Evolutionary conservation across 2,797 vertebrate species (phyloP).

Genomic region (Leucoraja ocellata): DNA sequence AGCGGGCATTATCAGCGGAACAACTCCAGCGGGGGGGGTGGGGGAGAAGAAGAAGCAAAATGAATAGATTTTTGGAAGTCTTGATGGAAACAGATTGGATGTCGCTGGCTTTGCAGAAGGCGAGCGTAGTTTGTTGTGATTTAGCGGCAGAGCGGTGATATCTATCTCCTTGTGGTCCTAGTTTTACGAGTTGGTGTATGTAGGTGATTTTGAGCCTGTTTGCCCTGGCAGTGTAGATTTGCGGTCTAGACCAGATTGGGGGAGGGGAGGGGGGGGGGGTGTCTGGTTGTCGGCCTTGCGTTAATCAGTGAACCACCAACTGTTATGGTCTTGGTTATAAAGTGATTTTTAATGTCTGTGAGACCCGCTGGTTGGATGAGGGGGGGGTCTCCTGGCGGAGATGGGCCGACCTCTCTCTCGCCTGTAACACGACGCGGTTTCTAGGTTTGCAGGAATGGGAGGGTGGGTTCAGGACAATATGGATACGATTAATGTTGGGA

Average conservation of each 20-base stretch:
- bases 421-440: neutral
- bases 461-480: neutral
- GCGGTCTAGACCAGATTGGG: neutral
- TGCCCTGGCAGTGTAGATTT: neutral
- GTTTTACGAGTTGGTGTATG: constrained; percentile 33
- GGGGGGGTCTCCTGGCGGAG: neutral
- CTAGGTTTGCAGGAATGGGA: neutral
- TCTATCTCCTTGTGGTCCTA: constrained; percentile 15
- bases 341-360: constrained; percentile 23
- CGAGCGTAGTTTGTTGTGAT: constrained; percentile 23
- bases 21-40: no score
- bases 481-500: constrained; percentile 28
- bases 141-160: neutral
- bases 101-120: neutral
- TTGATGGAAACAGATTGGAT: no score
- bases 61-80: neutral
- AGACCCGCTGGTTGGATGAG: neutral
- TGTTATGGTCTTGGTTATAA: neutral
- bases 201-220: constrained; percentile 18
- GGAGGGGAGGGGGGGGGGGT: neutral
- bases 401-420: no score
- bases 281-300: constrained; percentile 21
- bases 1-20: no score
- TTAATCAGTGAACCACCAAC: neutral
- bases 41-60: neutral